Evolutionary conservation across 2,888 invertebrate species (phyloP), one percentile per base, ranked within the genome.

Genomic region (Hyposoter dolosus): DNA sequence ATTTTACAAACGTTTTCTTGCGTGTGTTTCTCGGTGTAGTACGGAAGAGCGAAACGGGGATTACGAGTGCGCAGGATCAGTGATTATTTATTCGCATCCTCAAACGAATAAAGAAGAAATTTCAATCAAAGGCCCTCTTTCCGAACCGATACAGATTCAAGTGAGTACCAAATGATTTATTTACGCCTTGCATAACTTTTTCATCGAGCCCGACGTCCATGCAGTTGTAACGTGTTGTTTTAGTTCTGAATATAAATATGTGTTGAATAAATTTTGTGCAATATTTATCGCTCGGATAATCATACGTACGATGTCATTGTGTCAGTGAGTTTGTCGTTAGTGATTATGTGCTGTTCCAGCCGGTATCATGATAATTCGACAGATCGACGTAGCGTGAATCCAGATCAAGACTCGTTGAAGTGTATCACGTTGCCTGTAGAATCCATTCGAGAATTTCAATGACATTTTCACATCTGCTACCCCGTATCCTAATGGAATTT

Each of bases 101-200:
- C 96, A 96, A 90, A 95, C 96, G 90, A 97, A 98, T 91, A 96
- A 96, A 95, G 98, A 98, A 93, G 97, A 96, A 93, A 96, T 98
- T 40, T 95, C 95, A 90, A 97, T 98, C 90, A 96, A 97, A 75
- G 98, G 98, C 90, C 98, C 98, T 35, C 96, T 98, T 86, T 95
- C 96, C 88, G 97, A 98, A 94, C 96, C 97, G 89, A 96, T 98
- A 88, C 96, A 97, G 93, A 95, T 98, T 93, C 97, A 97, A 95
- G 98, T 98, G 95, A 96, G 71, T 75, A 6, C 12, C 4, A 35
- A 43, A 68, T 43, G 10, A 23, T 7, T 32, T 53, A 50, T 71
- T 47, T 47, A 28, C 28, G 1, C 7, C 0, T 1, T 47, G 28
- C 12, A 63, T 23, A 60, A 23, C 28, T 12, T 43, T 12, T 53